Percentiles rank a stretch among this genome's conserved stretches.
Conservation (phyloP, 2,888 invertebrate genomes). For the Nemotelus nigrinus region DNA sequence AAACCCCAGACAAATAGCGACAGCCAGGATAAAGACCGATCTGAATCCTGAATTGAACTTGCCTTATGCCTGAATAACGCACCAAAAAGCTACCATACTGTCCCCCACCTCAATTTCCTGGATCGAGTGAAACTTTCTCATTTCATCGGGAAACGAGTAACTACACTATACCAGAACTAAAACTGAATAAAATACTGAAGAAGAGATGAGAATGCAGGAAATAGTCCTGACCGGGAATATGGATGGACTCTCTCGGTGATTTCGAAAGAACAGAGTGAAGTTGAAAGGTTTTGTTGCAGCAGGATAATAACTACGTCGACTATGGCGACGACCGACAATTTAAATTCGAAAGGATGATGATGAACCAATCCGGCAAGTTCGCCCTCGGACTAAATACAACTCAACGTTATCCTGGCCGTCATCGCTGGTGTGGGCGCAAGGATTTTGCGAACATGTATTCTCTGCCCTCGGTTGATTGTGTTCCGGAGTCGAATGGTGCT, state of each 20-base stretch:
- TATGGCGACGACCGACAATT: constrained; percentile 42
- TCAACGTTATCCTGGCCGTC: too few species aligned
- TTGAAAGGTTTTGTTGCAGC: constrained; percentile 25
- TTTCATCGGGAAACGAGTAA: too few species aligned
- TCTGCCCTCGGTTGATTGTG: too few species aligned
- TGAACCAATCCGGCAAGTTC: too few species aligned
- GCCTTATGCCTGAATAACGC: not conserved
- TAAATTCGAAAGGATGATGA: constrained; percentile 45
- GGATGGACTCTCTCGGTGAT: not conserved
- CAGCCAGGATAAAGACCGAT: not conserved
- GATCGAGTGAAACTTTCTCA: too few species aligned
- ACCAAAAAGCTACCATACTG: not conserved
- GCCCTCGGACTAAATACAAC: too few species aligned
- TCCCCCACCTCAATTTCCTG: too few species aligned
- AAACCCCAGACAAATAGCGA: constrained; percentile 10
- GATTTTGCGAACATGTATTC: too few species aligned
- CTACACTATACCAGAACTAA: not conserved
- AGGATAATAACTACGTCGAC: constrained; percentile 33
- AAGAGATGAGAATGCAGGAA: not conserved
- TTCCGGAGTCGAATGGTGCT: constrained; percentile 2
- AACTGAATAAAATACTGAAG: constrained; percentile 1
- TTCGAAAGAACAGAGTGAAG: constrained; percentile 19
- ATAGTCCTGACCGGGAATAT: not conserved
- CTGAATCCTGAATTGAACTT: constrained; percentile 11
- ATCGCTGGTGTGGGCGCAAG: too few species aligned